phyloP scores from a whole-genome alignment of 2,113 vertebrate species.

The Pholis gunnellus region DNA sequence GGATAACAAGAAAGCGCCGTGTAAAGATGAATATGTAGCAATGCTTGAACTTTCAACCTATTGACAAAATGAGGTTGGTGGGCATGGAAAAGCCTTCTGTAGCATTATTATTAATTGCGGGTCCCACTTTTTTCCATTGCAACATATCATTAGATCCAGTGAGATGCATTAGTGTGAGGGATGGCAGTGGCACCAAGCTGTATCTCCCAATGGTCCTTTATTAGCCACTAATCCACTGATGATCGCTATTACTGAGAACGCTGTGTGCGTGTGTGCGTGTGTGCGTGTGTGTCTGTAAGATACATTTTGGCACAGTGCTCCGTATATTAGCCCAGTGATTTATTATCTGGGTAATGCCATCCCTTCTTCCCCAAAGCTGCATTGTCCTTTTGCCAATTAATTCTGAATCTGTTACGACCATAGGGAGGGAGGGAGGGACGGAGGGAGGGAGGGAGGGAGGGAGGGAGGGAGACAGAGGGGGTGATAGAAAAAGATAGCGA shows the following conservation, averaged over 20 bases:
- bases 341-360: slow-evolving; percentile 71
- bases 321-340: slow-evolving; percentile 75
- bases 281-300: slow-evolving; percentile 3
- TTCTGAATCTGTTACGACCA: slow-evolving; percentile 70
- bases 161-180: slow-evolving; percentile 68
- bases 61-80: slow-evolving; percentile 33
- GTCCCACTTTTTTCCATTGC: slow-evolving; percentile 46
- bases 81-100: slow-evolving; percentile 29
- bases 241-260: slow-evolving; percentile 70
- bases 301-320: slow-evolving; percentile 63
- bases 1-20: slow-evolving; percentile 16
- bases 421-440: slow-evolving; percentile 10
- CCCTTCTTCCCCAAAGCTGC: slow-evolving; percentile 69
- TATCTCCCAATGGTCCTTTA: slow-evolving; percentile 71
- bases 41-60: slow-evolving; percentile 25
- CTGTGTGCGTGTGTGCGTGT: slow-evolving; percentile 6
- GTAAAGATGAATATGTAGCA: slow-evolving; percentile 16
- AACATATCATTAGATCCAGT: slow-evolving; percentile 69
- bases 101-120: slow-evolving; percentile 46
- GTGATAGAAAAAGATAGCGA: neutral
- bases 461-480: neutral
- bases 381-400: slow-evolving; percentile 80
- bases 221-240: slow-evolving; percentile 78
- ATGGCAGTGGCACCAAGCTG: slow-evolving; percentile 52
- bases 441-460: neutral